Evolutionary conservation across 64 coral and sea anemone genomes (phyloP).

Genomic region (Porites australiensis): DNA sequence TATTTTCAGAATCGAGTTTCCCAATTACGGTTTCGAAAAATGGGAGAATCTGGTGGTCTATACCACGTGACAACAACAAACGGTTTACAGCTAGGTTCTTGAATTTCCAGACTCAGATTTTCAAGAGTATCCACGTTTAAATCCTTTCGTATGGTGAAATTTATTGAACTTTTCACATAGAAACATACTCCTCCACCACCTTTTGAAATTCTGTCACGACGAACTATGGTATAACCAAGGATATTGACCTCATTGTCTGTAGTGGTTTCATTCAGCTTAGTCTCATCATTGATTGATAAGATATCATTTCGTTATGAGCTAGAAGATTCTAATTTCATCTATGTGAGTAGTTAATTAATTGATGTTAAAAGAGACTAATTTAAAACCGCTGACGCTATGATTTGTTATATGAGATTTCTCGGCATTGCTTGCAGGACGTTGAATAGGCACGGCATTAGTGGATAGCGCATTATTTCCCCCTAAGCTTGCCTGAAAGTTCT

Average conservation of each 20-base stretch:
- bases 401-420: neutral
- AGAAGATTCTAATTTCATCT: constrained; percentile 30
- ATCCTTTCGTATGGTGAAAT: neutral
- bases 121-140: neutral
- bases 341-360: constrained; percentile 32
- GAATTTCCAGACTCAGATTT: neutral
- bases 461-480: neutral
- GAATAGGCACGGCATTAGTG: neutral
- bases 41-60: neutral
- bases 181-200: too few relatives aligned
- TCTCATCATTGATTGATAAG: constrained; percentile 83
- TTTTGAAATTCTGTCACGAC: constrained; percentile 69
- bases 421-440: constrained; percentile 1
- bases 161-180: neutral
- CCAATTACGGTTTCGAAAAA: too few relatives aligned
- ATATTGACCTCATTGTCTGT: constrained; percentile 67
- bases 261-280: constrained; percentile 67
- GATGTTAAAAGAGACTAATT: constrained; percentile 45
- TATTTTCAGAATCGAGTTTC: neutral
- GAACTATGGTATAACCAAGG: constrained; percentile 65
- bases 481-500: constrained; percentile 6
- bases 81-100: neutral
- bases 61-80: neutral
- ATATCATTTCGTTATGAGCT: constrained; percentile 69
- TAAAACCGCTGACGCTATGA: constrained; percentile 18